Evolutionary conservation across 2,888 invertebrate genomes (phyloP), one percentile per base, ranked within the genome.

Genomic region (Campaea margaritaria): DNA sequence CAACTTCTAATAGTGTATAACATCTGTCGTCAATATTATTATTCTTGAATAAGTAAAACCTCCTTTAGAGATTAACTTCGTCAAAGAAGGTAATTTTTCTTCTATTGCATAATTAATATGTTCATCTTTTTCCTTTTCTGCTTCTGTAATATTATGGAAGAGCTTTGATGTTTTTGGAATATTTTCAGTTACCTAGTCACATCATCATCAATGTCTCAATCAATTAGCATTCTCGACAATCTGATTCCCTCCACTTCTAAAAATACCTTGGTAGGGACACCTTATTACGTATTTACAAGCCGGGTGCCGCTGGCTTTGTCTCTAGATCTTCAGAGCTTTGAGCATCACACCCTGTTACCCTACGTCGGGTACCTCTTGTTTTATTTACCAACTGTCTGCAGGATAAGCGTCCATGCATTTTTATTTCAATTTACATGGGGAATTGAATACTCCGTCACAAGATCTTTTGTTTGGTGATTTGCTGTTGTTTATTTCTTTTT

Each of bases 321-420:
- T 51, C 36, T 28, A 55, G 55, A 61, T 56, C 51, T 65, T 64
- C 61, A 55, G 50, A 64, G 66, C 63, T 65, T 65, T 66, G 58
- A 51, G 53, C 38, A 27, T 36, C 51, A 61, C 58, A 61, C 58
- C 53, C 52, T 44, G 42, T 51, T 56, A 54, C 63, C 68, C 66
- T 60, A 53, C 45, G 36, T 49, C 39, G 69, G 69, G 72, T 71
- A 65, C 67, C 69, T 72, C 65, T 74, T 85, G 78, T 82, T 83
- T 85, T 84, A 86, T 85, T 83, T 79, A 82, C 74, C 76, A 74
- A 46, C 60, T 41, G 47, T 51, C 55, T 51, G 74, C 73, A 62
- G 74, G 78, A 79, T 79, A 78, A 78, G 73, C 76, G 71, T 76
- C 76, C 78, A 75, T 85, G 76, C 79, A 82, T 84, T 84, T 83